A percentile compares a stretch with the other conserved stretches of the same genome.
phyloP scores from a whole-genome alignment of 2,797 vertebrate genomes.

The Octomys mimax region DNA sequence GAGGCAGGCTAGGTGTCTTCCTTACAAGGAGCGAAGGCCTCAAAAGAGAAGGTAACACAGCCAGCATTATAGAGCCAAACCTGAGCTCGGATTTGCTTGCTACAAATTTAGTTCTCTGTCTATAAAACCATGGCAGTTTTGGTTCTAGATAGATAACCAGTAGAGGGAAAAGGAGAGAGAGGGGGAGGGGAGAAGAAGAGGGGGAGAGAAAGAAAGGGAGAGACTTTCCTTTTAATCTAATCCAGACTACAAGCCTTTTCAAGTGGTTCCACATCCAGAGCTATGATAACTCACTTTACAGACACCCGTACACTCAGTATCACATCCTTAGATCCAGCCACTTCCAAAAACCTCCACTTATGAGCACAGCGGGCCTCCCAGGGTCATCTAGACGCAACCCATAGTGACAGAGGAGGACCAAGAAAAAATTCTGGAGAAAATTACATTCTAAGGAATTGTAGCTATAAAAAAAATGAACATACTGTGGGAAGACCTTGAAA shows the following conservation, averaged over 20 bases:
- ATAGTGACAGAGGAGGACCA: background rate
- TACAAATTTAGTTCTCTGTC: background rate
- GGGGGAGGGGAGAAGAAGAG: background rate
- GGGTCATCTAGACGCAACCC: background rate
- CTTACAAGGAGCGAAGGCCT: background rate
- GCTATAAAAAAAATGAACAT: background rate
- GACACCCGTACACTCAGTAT: background rate
- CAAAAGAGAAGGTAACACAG: background rate
- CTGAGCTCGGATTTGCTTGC: background rate
- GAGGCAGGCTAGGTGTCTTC: background rate
- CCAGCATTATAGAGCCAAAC: constrained; percentile 34
- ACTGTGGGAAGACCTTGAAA: background rate
- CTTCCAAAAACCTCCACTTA: background rate
- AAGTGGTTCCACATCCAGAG: background rate
- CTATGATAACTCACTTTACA: background rate
- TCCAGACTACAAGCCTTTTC: background rate
- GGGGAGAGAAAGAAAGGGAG: background rate
- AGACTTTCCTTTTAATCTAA: background rate
- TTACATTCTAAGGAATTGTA: background rate
- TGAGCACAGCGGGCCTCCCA: background rate
- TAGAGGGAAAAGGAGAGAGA: background rate
- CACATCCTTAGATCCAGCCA: background rate
- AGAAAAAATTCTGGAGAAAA: constrained; percentile 7
- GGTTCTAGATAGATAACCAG: background rate
- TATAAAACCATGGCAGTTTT: background rate